Evolutionary conservation across 2,888 invertebrate species (phyloP).

Genomic region (Syrista parreyssii): DNA sequence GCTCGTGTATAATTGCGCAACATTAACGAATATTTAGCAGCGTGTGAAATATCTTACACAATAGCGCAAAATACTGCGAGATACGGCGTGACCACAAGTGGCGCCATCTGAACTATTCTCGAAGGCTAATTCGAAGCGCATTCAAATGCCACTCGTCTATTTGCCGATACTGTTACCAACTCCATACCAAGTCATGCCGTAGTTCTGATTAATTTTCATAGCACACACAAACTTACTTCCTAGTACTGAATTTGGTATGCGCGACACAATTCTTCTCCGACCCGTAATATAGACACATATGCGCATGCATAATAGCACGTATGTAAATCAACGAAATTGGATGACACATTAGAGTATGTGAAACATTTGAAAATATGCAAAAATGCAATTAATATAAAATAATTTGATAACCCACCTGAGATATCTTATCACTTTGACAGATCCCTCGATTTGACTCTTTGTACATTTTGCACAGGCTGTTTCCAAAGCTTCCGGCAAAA

Average conservation of each 20-base stretch:
- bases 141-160: background rate
- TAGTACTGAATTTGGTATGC: background rate
- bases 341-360: background rate
- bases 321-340: background rate
- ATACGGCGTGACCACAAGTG: background rate
- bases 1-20: background rate
- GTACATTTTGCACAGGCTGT: conserved; percentile 49
- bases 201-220: background rate
- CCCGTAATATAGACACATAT: background rate
- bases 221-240: conserved; percentile 1
- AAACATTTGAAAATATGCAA: conserved; percentile 2
- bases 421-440: conserved; percentile 46
- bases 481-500: conserved; percentile 46
- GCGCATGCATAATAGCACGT: background rate
- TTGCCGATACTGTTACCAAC: background rate
- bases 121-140: background rate
- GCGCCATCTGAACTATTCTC: background rate
- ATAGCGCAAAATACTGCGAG: background rate
- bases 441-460: conserved; percentile 43
- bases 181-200: background rate
- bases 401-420: conserved; percentile 36
- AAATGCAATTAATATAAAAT: background rate
- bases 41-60: background rate
- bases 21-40: background rate
- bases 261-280: background rate